phyloP scores from a whole-genome alignment of 2,797 vertebrate species.

The Sternotherus odoratus region DNA sequence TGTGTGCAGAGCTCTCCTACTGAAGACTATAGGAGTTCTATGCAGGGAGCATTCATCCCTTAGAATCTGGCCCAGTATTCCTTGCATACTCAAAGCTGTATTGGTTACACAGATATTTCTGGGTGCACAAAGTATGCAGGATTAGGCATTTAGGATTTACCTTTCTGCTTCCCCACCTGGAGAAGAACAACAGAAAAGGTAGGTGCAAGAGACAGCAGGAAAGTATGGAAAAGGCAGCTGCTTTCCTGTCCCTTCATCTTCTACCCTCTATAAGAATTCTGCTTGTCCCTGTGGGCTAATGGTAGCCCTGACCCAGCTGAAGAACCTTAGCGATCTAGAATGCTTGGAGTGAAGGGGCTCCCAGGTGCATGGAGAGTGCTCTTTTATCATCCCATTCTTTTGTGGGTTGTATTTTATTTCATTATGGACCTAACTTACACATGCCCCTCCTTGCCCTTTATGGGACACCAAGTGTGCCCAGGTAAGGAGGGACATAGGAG shows the following conservation, averaged over 20 bases:
- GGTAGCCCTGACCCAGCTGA: not conserved
- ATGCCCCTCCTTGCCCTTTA: not conserved
- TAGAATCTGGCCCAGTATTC: not conserved
- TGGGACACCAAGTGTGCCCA: not conserved
- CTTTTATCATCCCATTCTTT: not conserved
- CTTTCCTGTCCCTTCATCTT: not conserved
- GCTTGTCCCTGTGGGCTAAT: not conserved
- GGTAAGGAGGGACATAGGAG: not conserved
- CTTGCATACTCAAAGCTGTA: not conserved
- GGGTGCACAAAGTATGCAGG: not conserved
- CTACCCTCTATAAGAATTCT: not conserved
- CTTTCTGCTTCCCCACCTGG: not conserved
- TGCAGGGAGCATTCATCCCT: not conserved
- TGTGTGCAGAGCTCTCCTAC: not conserved
- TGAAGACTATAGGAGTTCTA: not conserved
- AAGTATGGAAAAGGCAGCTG: not conserved
- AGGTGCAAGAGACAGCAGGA: not conserved
- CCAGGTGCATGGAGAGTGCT: not conserved
- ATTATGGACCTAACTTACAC: not conserved
- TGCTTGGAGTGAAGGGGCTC: not conserved
- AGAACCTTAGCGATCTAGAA: not conserved
- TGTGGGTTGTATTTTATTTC: not conserved
- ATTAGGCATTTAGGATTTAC: not conserved
- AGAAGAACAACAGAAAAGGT: not conserved
- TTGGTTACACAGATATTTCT: not conserved